Evolutionary conservation across 1,140 invertebrate genomes (phyloP), one percentile per base, ranked within the genome.

Genomic region (Sitobion miscanthi): DNA sequence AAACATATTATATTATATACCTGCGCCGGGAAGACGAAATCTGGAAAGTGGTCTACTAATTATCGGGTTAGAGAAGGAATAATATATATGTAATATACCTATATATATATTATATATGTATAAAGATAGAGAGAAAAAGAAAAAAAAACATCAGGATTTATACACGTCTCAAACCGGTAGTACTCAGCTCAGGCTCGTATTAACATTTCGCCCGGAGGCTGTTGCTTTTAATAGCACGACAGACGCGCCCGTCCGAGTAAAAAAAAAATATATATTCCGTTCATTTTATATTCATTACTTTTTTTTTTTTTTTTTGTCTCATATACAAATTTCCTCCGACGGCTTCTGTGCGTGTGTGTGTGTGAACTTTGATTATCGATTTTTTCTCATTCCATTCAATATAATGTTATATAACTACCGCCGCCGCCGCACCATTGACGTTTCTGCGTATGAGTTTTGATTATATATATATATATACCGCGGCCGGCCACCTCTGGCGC

Each of bases 131-230:
- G 45, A 82, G 49, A 54, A 35, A 89, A 54, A 89, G 35, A 54
- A 57, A 90, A 57, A 90, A 54, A 90, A 90, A 62, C 89, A 45
- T 93, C 77, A 54, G 91, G 91, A 93, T 85, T 83, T 82, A 52
- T 92, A 92, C 77, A 57, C 91, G 91, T 93, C 77, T 85, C 91
- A 93, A 93, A 93, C 91, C 91, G 91, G 91, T 93, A 93, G 91
- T 93, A 85, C 82, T 93, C 42, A 42, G 42, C 77, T 93, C 91
- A 52, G 91, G 49, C 91, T 85, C 35, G 82, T 54, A 93, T 86
- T 86, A 92, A 86, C 91, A 57, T 93, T 93, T 93, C 77, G 82
- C 82, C 91, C 52, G 82, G 77, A 93, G 91, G 91, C 77, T 86
- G n/a, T 90, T 90, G 54, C 89, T 90, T 90, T 90, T 90, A 90